Base-by-base conservation (phyloP, 2,888 invertebrate species). In the Gymnocheta viridis region DNA sequence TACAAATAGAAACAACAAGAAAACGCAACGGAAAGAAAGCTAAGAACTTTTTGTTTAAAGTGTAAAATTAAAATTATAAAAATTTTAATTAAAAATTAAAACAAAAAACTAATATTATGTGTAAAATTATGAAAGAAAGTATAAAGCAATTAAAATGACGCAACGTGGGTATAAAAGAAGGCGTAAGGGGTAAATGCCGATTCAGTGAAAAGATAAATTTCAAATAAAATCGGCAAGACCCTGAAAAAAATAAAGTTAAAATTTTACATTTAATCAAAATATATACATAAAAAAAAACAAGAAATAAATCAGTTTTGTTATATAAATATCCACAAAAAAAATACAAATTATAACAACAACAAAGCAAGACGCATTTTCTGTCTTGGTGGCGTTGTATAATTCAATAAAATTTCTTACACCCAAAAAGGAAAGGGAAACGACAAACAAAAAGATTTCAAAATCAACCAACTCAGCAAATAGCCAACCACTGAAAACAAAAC, bases 121-220 rank as follows among this genome's bases (percentile, higher is more conserved):
- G 66, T 64, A 49, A 78, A 73, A 22, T 73, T 38, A 1, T 69
- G 67, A 64, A 69, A 47, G 19, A 78, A 81, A 69, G n/a, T 51
- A 49, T 49, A 67, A 76, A 82, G 4, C 41, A 58, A 72, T 80
- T 80, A 82, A 85, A 86, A 89, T 88, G 86, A 90, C 89, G 89
- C 89, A 88, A 88, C 89, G 89, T 70, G 89, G 89, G 86, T 90
- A 90, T 87, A 90, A 90, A 82, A 90, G 89, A 90, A 90, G 89
- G 89, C 88, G 88, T 85, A 89, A 89, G 86, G 88, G 89, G 88
- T 85, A 87, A 86, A 86, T 82, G 88, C 89, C 89, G 89, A 88
- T 87, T 85, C 84, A n/a, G 38, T 29, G 58, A 58, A 76, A 76
- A 41, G 6, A n/a, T 10, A 47, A 47, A 12, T 32, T 58, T 47